A percentile compares a stretch with the other conserved stretches of the same genome.
phyloP scores from a whole-genome alignment of 1,140 invertebrate species.

The Bombus terrestris region DNA sequence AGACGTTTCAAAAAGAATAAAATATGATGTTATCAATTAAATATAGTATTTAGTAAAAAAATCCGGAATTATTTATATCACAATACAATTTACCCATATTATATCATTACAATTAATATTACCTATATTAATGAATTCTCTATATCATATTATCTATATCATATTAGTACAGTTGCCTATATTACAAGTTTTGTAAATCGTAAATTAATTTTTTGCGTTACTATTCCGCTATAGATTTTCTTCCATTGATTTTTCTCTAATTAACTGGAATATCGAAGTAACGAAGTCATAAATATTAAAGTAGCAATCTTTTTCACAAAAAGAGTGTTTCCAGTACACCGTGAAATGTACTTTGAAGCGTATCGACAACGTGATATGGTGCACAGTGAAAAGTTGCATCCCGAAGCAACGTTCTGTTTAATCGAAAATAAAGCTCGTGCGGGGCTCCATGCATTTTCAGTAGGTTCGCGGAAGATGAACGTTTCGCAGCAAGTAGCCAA shows the following conservation, averaged over 20 bases:
- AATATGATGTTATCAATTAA: not conserved
- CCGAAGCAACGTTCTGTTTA: constrained; percentile 20
- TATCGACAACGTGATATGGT: not conserved
- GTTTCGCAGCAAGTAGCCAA: constrained; percentile 70
- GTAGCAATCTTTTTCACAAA: not conserved
- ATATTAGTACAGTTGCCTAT: too few relatives aligned
- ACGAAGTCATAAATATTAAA: not conserved
- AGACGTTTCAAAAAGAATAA: not conserved
- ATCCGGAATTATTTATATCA: too few relatives aligned
- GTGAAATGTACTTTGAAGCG: constrained; percentile 2
- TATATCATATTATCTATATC: too few relatives aligned
- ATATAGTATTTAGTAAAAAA: too few relatives aligned
- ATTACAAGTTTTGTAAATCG: not conserved
- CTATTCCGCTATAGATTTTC: not conserved
- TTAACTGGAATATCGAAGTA: not conserved
- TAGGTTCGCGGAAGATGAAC: constrained; percentile 1
- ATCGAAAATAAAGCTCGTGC: constrained; percentile 58
- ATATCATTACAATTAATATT: too few relatives aligned
- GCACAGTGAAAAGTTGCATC: not conserved
- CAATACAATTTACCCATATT: too few relatives aligned
- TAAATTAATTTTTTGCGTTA: too few relatives aligned
- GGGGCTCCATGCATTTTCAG: constrained; percentile 37
- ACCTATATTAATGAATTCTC: too few relatives aligned
- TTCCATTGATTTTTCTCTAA: not conserved
- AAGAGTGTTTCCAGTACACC: not conserved